Conservation (phyloP, 2,113 vertebrate genomes). For the Notothenia rossii region DNA sequence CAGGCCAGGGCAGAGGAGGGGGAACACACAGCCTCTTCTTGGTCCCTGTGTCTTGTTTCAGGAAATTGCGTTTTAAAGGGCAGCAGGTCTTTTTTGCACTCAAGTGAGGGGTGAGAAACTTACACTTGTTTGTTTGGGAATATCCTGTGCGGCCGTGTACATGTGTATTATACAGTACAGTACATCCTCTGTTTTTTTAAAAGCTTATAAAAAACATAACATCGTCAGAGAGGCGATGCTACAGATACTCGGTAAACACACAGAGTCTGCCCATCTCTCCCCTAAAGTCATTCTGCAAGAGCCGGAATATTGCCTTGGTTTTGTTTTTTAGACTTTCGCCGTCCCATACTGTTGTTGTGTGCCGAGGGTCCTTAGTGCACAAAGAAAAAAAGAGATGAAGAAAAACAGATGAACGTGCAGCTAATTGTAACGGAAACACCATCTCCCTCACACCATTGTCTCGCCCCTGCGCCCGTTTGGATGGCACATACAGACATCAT, state of each 20-base stretch:
- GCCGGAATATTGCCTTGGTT: slow-evolving; percentile 15
- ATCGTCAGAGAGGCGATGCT: slow-evolving; percentile 54
- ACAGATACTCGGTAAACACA: slow-evolving; percentile 1
- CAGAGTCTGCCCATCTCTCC: slow-evolving; percentile 53
- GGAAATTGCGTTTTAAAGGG: slow-evolving; percentile 79
- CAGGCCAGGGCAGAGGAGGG: slow-evolving; percentile 50
- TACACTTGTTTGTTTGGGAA: slow-evolving; percentile 58
- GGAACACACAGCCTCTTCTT: slow-evolving; percentile 59
- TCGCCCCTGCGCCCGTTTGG: slow-evolving; percentile 39
- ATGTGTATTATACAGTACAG: slow-evolving; percentile 24
- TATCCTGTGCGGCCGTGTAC: slow-evolving; percentile 24
- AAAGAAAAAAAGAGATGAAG: slow-evolving; percentile 26
- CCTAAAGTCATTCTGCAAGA: slow-evolving; percentile 51
- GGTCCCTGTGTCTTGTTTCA: slow-evolving; percentile 77
- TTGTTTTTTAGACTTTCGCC: slow-evolving; percentile 3
- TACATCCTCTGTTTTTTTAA: neutral
- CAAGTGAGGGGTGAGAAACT: slow-evolving; percentile 53
- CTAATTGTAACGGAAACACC: slow-evolving; percentile 67
- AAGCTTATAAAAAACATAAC: slow-evolving; percentile 45
- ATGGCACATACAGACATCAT: slow-evolving; percentile 73
- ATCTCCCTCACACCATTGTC: slow-evolving; percentile 63
- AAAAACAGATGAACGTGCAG: slow-evolving; percentile 60
- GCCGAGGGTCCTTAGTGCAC: slow-evolving; percentile 37
- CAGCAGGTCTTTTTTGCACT: slow-evolving; percentile 59
- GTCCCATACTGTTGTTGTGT: slow-evolving; percentile 35